Evolutionary conservation across 2,888 invertebrate species (phyloP).

Genomic region (Nephrotoma flavescens): DNA sequence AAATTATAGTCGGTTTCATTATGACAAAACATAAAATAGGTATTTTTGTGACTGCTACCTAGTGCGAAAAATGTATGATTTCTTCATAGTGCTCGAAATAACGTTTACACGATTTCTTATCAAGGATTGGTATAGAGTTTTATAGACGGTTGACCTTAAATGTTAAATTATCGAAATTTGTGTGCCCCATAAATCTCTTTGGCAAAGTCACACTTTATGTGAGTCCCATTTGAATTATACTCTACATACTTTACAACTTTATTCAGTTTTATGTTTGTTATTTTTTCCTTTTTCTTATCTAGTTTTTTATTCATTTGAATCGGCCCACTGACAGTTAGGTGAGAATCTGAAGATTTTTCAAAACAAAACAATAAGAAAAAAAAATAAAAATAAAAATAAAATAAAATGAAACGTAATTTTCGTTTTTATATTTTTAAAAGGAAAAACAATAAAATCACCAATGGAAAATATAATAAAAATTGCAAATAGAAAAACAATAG

Average conservation of each 20-base stretch:
- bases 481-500: neutral
- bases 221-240: neutral
- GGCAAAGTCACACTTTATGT: neutral
- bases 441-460: neutral
- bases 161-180: too few relatives aligned
- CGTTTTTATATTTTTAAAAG: neutral
- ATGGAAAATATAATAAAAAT: neutral
- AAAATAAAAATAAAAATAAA: neutral
- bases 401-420: neutral
- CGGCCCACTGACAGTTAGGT: slow-evolving; percentile 6
- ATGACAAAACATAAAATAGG: neutral
- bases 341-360: slow-evolving; percentile 4
- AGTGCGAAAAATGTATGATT: too few relatives aligned
- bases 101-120: too few relatives aligned
- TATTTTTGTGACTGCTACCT: too few relatives aligned
- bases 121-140: too few relatives aligned
- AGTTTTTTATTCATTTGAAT: slow-evolving; percentile 5
- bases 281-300: neutral
- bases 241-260: neutral
- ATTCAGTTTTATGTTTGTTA: neutral
- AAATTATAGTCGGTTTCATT: slow-evolving; percentile 3
- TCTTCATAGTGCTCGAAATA: too few relatives aligned
- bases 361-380: neutral
- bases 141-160: neutral
- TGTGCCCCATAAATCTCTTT: too few relatives aligned